Percentiles rank a stretch among this genome's conserved stretches.
phyloP scores from a whole-genome alignment of 2,797 vertebrate species.

The Cephalopachus bancanus region DNA sequence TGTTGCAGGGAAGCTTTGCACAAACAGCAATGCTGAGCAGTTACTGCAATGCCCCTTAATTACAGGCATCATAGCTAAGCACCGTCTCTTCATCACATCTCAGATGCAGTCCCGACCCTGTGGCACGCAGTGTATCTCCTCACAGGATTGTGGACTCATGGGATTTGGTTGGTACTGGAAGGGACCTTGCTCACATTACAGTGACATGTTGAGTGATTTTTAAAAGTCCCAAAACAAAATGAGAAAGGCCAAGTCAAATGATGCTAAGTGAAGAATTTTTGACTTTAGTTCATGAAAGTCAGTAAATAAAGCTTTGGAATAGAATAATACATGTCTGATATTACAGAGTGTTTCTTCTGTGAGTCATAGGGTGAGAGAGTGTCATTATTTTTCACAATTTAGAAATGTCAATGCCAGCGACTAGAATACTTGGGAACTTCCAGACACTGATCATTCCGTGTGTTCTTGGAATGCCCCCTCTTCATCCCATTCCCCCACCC shows the following conservation, averaged over 20 bases:
- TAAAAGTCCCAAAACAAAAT: background rate
- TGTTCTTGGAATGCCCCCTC: background rate
- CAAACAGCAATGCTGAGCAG: slow-evolving; percentile 52
- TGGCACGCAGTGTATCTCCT: background rate
- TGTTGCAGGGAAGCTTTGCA: slow-evolving; percentile 55
- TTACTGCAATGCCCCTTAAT: slow-evolving; percentile 66
- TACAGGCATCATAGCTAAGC: slow-evolving; percentile 64
- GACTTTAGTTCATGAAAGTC: slow-evolving; percentile 8
- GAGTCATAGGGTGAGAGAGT: slow-evolving; percentile 57
- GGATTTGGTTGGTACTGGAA: background rate
- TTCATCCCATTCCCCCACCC: background rate
- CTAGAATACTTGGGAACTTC: slow-evolving; percentile 47
- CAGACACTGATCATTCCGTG: slow-evolving; percentile 22
- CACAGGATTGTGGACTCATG: background rate
- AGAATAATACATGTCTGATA: slow-evolving; percentile 67
- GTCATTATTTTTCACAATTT: slow-evolving; percentile 67
- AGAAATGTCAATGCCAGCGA: slow-evolving; percentile 1
- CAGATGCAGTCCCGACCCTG: background rate
- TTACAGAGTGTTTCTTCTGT: slow-evolving; percentile 69
- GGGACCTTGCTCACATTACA: slow-evolving; percentile 36
- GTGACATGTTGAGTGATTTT: slow-evolving; percentile 25
- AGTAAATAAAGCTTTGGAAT: slow-evolving; percentile 43
- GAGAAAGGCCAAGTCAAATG: slow-evolving; percentile 41
- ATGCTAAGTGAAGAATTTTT: slow-evolving; percentile 53
- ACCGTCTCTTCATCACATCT: slow-evolving; percentile 6